Conservation (phyloP, 2,888 invertebrate species). For the Branchellion lobata region DNA sequence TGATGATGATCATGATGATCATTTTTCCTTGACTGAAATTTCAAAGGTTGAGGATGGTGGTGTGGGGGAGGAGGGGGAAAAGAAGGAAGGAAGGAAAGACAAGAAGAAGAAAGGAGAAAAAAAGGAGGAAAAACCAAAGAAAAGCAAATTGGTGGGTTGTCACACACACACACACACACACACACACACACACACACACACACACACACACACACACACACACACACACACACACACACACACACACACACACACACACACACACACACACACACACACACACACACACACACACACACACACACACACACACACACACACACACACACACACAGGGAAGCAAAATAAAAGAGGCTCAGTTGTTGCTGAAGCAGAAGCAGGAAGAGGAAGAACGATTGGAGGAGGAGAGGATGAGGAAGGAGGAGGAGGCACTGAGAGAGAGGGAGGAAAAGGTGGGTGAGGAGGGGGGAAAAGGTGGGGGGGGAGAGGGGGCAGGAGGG, state of each 20-base stretch:
- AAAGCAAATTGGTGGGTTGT: constrained; percentile 49
- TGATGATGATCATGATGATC: constrained; percentile 37
- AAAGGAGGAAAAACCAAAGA: constrained; percentile 55
- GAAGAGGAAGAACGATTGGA: constrained; percentile 58
- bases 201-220: neutral
- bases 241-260: too few relatives aligned
- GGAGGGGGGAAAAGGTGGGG: neutral
- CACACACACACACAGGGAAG: constrained; percentile 54
- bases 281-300: too few relatives aligned
- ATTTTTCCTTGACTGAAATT: too few relatives aligned
- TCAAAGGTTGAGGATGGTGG: constrained; percentile 31
- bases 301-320: too few relatives aligned
- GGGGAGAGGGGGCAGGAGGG: neutral
- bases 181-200: neutral
- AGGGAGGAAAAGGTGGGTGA: constrained; percentile 65
- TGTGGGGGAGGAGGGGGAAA: constrained; percentile 47
- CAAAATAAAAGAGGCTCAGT: constrained; percentile 62
- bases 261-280: too few relatives aligned
- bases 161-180: neutral
- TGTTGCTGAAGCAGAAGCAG: constrained; percentile 60
- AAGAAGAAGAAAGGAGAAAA: constrained; percentile 58
- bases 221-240: too few relatives aligned
- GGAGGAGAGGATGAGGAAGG: constrained; percentile 50
- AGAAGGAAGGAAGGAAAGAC: constrained; percentile 51
- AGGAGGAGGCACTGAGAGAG: constrained; percentile 59